These are phyloP conservation scores for Melitaea athalia DNA, from an alignment of 2,888 invertebrate genomes.

Conservation along the genomic window DNA sequence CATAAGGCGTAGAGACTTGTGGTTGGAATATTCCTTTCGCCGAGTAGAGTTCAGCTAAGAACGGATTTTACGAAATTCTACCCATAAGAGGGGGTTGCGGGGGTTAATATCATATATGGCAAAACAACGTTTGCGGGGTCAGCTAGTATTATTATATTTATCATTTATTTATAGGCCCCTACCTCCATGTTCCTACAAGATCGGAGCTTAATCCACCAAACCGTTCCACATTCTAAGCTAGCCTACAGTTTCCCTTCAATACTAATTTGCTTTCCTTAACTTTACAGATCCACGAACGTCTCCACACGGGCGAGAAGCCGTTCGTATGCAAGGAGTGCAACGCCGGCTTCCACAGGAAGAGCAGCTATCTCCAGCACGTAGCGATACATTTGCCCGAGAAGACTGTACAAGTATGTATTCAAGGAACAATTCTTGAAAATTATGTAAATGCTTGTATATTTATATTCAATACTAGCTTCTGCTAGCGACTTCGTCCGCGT, in stretches of 20 bases:
- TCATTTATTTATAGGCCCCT: no score
- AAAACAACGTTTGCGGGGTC: no score
- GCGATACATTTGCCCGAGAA: constrained; percentile 72
- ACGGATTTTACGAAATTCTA: no score
- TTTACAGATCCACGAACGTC: constrained; percentile 47
- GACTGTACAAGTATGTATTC: constrained; percentile 61
- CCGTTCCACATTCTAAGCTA: background rate
- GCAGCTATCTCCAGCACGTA: constrained; percentile 68
- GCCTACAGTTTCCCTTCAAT: background rate
- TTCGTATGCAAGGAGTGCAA: constrained; percentile 98
- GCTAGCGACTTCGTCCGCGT: no score
- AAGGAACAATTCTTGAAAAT: background rate
- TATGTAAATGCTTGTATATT: background rate
- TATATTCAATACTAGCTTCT: no score
- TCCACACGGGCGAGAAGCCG: constrained; percentile 94
- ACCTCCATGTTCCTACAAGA: no score
- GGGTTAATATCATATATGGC: no score
- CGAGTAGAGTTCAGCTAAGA: no score
- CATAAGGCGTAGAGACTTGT: no score
- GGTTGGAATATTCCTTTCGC: no score
- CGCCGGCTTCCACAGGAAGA: constrained; percentile 67
- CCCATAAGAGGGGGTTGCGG: no score
- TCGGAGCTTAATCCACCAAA: background rate
- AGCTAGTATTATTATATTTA: no score
- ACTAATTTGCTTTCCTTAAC: background rate